Conservation (phyloP, 2,888 invertebrate species). For the Trichopoda pennipes region DNA sequence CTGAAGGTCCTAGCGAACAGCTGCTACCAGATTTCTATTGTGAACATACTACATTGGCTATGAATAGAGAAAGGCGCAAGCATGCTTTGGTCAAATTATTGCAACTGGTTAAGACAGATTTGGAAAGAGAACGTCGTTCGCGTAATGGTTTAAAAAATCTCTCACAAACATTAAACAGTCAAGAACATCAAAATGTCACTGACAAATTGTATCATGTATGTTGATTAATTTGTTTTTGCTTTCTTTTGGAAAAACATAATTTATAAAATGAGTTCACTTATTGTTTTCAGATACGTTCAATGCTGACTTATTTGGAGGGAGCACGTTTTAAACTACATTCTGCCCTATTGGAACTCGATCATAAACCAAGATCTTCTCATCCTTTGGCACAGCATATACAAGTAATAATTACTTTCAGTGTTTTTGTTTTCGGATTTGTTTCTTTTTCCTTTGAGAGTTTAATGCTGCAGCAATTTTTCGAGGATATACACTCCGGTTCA, state of each 20-base stretch:
- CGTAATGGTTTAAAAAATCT: constrained; percentile 94
- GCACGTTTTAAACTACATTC: constrained; percentile 93
- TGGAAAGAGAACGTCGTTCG: constrained; percentile 94
- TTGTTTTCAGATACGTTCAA: constrained; percentile 89
- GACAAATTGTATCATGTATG: constrained; percentile 96
- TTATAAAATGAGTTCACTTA: not conserved
- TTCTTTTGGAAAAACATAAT: not conserved
- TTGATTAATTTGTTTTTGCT: constrained; percentile 53
- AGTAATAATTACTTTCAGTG: constrained; percentile 72
- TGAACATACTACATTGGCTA: constrained; percentile 94
- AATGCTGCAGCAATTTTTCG: no score
- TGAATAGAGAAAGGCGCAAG: constrained; percentile 94
- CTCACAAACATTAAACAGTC: constrained; percentile 93
- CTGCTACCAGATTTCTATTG: constrained; percentile 96
- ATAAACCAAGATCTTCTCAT: constrained; percentile 88
- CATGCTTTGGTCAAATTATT: constrained; percentile 92
- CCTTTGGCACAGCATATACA: constrained; percentile 93
- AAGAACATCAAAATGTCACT: constrained; percentile 94
- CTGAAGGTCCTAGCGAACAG: constrained; percentile 87
- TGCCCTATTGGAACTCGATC: constrained; percentile 90
- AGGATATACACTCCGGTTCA: no score
- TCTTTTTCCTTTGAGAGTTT: no score
- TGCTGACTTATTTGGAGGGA: constrained; percentile 95
- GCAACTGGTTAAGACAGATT: constrained; percentile 91
- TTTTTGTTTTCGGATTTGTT: no score